Percentiles rank a stretch among this genome's conserved stretches.
Conservation (phyloP, 1,140 invertebrate genomes). For the Diuraphis noxia region DNA sequence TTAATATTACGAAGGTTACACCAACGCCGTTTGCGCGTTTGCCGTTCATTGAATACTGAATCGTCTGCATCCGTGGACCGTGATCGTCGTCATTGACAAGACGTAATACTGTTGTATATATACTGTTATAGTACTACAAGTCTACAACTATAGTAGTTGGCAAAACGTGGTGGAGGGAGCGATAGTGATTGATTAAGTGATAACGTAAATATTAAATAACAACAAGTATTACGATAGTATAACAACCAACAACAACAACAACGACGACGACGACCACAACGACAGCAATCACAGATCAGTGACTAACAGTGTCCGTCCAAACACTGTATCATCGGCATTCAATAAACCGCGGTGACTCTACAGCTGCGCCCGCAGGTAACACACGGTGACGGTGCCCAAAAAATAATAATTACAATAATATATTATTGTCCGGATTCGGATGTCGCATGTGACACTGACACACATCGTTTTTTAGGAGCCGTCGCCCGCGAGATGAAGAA, state of each 20-base stretch:
- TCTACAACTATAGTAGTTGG: too few species aligned
- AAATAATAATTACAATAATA: neutral
- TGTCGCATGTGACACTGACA: neutral
- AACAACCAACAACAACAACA: neutral
- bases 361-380: neutral
- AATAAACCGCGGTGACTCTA: neutral
- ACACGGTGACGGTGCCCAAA: neutral
- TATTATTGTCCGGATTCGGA: neutral
- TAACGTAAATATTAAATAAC: neutral
- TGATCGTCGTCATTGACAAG: too few species aligned
- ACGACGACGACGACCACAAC: neutral
- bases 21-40: too few species aligned
- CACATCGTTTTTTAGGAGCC: neutral
- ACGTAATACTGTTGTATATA: too few species aligned
- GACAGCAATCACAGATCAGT: neutral
- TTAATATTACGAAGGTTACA: too few species aligned
- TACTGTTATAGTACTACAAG: too few species aligned
- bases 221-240: neutral
- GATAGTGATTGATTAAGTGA: neutral
- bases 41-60: too few species aligned
- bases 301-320: too few species aligned
- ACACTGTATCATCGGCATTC: neutral
- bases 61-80: too few species aligned
- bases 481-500: conserved; percentile 13
- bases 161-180: neutral